Evolutionary conservation across 37 sponge, comb jelly and placozoan genomes (phyloP).

Genomic region (Geodia barretti): DNA sequence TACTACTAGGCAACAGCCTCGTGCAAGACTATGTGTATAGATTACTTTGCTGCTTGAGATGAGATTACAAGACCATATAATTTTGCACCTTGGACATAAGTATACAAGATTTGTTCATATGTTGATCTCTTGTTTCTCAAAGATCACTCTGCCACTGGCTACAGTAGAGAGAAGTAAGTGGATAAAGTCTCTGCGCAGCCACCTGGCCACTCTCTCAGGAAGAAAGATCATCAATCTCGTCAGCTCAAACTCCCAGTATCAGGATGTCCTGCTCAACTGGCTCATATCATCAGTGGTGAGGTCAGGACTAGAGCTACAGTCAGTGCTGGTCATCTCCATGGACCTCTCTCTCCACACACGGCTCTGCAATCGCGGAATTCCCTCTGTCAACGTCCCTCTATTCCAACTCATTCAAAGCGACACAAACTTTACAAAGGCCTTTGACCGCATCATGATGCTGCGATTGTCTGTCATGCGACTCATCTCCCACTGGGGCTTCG

Average conservation of each 20-base stretch:
- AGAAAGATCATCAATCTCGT: conserved; percentile 26
- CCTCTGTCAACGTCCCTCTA: background rate
- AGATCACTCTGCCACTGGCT: too few relatives aligned
- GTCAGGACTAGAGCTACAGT: background rate
- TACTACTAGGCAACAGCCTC: too few relatives aligned
- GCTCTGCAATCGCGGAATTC: background rate
- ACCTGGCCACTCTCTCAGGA: too few relatives aligned
- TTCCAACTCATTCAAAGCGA: background rate
- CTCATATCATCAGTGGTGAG: conserved; percentile 16
- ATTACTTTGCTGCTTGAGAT: too few relatives aligned
- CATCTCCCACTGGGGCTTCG: conserved; percentile 19
- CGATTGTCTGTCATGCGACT: conserved; percentile 30
- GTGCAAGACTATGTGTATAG: too few relatives aligned
- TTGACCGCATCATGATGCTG: conserved; percentile 32
- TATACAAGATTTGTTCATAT: too few relatives aligned
- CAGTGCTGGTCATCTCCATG: conserved; percentile 39
- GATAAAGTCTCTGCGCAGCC: too few relatives aligned
- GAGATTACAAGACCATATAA: too few relatives aligned
- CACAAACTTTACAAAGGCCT: background rate
- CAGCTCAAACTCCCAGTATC: conserved; percentile 14
- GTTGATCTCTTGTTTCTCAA: too few relatives aligned
- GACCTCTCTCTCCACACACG: conserved; percentile 9
- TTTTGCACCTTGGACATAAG: too few relatives aligned
- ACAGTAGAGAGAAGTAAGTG: too few relatives aligned
- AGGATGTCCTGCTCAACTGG: conserved; percentile 56